A percentile compares a stretch with the other conserved stretches of the same genome.
Conservation (phyloP, 2,888 invertebrate species). For the Nebria brevicollis region DNA sequence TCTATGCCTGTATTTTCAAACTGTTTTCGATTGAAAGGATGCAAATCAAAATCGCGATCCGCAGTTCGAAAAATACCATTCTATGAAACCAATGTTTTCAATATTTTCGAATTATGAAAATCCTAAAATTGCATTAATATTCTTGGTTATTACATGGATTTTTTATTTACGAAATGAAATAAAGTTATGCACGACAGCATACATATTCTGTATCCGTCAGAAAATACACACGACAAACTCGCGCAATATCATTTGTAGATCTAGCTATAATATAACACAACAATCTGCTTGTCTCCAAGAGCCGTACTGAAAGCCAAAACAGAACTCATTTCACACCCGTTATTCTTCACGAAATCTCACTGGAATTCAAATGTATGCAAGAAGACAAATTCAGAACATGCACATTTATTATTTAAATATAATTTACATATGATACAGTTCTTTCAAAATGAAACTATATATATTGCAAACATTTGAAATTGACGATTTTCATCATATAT, state of each 20-base stretch:
- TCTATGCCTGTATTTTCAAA: no score
- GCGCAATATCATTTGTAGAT: no score
- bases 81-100: no score
- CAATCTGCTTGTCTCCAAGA: not conserved
- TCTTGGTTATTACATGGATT: no score
- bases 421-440: not conserved
- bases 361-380: not conserved
- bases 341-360: not conserved
- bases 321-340: not conserved
- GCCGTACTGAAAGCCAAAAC: not conserved
- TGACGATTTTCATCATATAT: no score
- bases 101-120: no score
- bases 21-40: no score
- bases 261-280: not conserved
- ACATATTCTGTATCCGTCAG: not conserved
- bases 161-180: no score
- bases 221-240: not conserved
- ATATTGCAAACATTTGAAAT: no score
- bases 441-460: not conserved
- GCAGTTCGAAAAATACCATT: no score
- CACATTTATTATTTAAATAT: not conserved
- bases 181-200: not conserved
- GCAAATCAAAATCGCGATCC: no score
- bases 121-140: no score
- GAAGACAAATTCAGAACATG: not conserved